Conservation (phyloP, 2,888 invertebrate species). For the Chloroclystis v-ata region DNA sequence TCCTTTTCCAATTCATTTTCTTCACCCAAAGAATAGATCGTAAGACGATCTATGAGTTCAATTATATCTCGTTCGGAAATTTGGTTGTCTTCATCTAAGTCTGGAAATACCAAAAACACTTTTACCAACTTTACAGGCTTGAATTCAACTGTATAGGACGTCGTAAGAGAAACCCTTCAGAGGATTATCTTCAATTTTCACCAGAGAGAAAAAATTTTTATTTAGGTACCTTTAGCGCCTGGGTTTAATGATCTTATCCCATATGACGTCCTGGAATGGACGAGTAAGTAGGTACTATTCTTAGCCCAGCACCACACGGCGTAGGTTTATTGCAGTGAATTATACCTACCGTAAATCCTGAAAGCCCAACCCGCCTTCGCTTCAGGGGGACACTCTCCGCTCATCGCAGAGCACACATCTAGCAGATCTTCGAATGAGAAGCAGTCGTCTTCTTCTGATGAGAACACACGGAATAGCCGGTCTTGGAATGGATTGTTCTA, state of each 20-base stretch:
- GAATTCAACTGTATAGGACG: too few species aligned
- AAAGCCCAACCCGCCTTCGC: slow-evolving; percentile 89
- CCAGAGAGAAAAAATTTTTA: too few species aligned
- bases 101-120: slow-evolving; percentile 59
- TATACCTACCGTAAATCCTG: slow-evolving; percentile 86
- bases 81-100: slow-evolving; percentile 80
- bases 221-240: neutral
- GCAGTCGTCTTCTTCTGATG: slow-evolving; percentile 81
- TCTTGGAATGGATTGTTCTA: slow-evolving; percentile 86
- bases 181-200: too few species aligned
- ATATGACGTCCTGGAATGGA: too few species aligned
- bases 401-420: slow-evolving; percentile 87
- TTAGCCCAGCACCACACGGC: too few species aligned
- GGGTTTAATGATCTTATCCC: too few species aligned
- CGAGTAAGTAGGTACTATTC: neutral
- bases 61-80: slow-evolving; percentile 77
- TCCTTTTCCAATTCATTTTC: slow-evolving; percentile 37
- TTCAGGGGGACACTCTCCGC: slow-evolving; percentile 82
- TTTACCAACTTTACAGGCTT: too few species aligned
- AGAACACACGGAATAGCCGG: slow-evolving; percentile 85
- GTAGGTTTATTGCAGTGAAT: too few species aligned
- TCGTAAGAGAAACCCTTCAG: too few species aligned
- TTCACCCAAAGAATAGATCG: slow-evolving; percentile 46
- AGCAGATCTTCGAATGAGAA: slow-evolving; percentile 88
- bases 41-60: slow-evolving; percentile 74